These are phyloP conservation scores for Picathartes gymnocephalus DNA, from an alignment of 2,113 vertebrate genomes.

Conservation along the genomic window DNA sequence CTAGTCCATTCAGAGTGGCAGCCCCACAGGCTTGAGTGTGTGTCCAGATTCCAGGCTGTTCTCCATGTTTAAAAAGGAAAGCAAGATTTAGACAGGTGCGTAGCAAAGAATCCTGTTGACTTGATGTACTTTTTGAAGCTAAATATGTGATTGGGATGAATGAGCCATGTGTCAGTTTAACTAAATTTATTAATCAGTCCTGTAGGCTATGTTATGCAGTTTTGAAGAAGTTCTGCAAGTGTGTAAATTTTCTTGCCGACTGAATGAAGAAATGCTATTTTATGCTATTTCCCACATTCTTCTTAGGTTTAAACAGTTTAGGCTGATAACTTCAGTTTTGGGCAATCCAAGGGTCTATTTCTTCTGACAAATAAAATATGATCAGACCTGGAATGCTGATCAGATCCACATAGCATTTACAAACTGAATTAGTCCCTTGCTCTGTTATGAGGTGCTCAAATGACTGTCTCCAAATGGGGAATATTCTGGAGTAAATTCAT, in stretches of 20 bases:
- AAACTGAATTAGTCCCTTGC: neutral
- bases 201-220: neutral
- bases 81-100: neutral
- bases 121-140: neutral
- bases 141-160: neutral
- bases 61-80: neutral
- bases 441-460: neutral
- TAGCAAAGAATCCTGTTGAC: neutral
- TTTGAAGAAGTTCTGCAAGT: neutral
- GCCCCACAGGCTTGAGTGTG: neutral
- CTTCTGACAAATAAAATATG: neutral
- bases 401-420: neutral
- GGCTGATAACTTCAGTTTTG: neutral
- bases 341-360: neutral
- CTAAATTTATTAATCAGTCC: neutral
- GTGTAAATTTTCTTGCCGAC: neutral
- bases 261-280: neutral
- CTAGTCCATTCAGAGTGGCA: neutral
- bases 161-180: neutral
- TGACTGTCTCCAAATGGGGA: too few species aligned
- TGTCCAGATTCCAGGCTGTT: neutral
- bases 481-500: neutral
- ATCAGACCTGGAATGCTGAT: neutral
- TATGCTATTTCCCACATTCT: neutral
- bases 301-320: neutral